These are phyloP conservation scores for Bostrychus sinensis DNA, from an alignment of 2,113 vertebrate genomes.

Conservation along the genomic window DNA sequence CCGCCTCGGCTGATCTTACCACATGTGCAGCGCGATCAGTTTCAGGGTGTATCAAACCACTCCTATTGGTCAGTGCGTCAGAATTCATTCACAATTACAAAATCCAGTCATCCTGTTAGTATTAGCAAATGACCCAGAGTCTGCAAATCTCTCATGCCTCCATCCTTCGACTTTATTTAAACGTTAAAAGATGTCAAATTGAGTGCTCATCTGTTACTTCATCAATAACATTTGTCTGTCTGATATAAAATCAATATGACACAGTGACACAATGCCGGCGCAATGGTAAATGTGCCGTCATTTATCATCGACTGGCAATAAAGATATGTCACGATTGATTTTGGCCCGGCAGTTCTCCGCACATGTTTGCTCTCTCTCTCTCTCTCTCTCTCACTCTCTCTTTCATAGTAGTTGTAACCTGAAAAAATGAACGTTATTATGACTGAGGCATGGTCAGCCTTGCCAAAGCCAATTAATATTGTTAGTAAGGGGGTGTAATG, in stretches of 20 bases:
- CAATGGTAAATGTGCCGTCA: slow-evolving; percentile 66
- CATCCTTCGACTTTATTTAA: slow-evolving; percentile 61
- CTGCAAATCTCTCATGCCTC: background rate
- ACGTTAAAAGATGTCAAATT: slow-evolving; percentile 65
- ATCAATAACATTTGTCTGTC: slow-evolving; percentile 74
- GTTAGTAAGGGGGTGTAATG: slow-evolving; percentile 36
- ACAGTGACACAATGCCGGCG: slow-evolving; percentile 67
- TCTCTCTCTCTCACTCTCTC: slow-evolving; percentile 15
- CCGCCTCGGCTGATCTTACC: slow-evolving; percentile 35
- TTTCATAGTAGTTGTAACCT: slow-evolving; percentile 37
- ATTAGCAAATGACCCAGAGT: slow-evolving; percentile 21
- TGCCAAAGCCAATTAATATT: slow-evolving; percentile 62
- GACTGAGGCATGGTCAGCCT: slow-evolving; percentile 53
- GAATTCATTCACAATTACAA: slow-evolving; percentile 30
- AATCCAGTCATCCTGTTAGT: slow-evolving; percentile 9
- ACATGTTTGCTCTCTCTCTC: background rate
- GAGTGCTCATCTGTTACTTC: slow-evolving; percentile 60
- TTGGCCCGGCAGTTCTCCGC: slow-evolving; percentile 33
- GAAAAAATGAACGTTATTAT: slow-evolving; percentile 52
- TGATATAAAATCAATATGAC: slow-evolving; percentile 76
- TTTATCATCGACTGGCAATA: slow-evolving; percentile 76
- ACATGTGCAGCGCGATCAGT: slow-evolving; percentile 58
- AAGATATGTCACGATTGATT: slow-evolving; percentile 80
- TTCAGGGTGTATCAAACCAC: slow-evolving; percentile 48
- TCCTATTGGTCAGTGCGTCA: slow-evolving; percentile 16